A percentile compares a stretch with the other conserved stretches of the same genome.
Evolutionary conservation across 2,888 invertebrate genomes (phyloP).

Genomic region (Andricus quercusramuli): DNA sequence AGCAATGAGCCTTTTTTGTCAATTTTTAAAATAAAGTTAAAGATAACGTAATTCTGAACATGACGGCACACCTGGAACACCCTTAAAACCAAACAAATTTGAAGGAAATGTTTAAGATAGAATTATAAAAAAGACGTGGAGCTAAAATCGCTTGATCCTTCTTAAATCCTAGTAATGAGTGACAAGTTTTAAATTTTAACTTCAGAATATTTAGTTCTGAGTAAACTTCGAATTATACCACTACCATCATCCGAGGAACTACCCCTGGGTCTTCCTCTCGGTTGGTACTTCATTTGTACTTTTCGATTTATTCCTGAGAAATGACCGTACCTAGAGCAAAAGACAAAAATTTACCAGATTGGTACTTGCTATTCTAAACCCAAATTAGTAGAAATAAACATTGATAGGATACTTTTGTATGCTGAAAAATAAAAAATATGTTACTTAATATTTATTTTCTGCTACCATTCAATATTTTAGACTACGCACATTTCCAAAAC

Average conservation of each 20-base stretch:
- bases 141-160: background rate
- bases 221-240: conserved; percentile 41
- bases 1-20: too few relatives aligned
- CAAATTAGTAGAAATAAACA: conserved; percentile 8
- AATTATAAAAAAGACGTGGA: background rate
- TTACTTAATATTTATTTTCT: conserved; percentile 13
- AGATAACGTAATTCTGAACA: too few relatives aligned
- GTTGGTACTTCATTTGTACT: conserved; percentile 99
- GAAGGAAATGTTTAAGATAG: too few relatives aligned
- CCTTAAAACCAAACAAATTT: too few relatives aligned
- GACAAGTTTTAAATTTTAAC: background rate
- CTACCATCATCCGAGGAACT: conserved; percentile 96
- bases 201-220: background rate
- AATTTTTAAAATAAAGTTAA: too few relatives aligned
- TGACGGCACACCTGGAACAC: too few relatives aligned
- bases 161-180: background rate
- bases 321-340: conserved; percentile 92
- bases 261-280: conserved; percentile 93
- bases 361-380: conserved; percentile 3
- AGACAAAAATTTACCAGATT: conserved; percentile 47
- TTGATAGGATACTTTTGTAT: conserved; percentile 11
- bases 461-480: conserved; percentile 24
- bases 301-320: conserved; percentile 99
- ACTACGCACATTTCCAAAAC: conserved; percentile 97
- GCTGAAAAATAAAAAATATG: conserved; percentile 13